Conservation (phyloP, 2,113 vertebrate species). For the Oryzias celebensis region DNA sequence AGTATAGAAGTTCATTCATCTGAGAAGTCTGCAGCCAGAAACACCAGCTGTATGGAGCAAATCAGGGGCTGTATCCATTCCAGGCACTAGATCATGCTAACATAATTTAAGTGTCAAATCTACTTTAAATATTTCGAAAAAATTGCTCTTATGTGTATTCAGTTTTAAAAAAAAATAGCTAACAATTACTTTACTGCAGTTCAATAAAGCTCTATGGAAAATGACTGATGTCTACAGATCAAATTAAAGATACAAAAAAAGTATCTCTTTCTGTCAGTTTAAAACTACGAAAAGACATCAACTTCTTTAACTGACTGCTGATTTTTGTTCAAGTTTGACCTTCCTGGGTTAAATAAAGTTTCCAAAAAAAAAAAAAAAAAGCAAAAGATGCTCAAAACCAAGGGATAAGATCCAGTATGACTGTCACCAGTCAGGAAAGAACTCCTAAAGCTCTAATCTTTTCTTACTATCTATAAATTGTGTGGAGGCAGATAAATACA, state of each 20-base stretch:
- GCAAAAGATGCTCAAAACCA: background rate
- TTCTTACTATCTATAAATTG: conserved; percentile 10
- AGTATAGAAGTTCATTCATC: background rate
- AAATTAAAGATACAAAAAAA: no score
- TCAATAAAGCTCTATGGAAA: no score
- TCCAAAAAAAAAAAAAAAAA: background rate
- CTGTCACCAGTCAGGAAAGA: background rate
- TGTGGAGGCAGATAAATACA: conserved; percentile 5
- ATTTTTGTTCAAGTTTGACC: background rate
- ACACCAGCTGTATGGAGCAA: background rate
- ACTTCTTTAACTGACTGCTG: no score
- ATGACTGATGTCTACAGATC: no score
- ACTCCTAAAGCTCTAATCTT: background rate
- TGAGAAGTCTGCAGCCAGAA: background rate
- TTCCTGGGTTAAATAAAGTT: no score
- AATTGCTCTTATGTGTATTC: no score
- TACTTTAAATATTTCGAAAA: no score
- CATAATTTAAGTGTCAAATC: no score
- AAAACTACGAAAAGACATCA: no score
- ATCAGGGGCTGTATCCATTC: background rate
- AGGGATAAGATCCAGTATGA: conserved; percentile 8
- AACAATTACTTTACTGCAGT: no score
- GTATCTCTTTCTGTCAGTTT: no score
- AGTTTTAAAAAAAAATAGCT: no score
- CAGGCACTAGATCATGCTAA: background rate